These are phyloP conservation scores for Zaprionus gabonicus DNA, from an alignment of 1,140 invertebrate species.

Conservation along the genomic window DNA sequence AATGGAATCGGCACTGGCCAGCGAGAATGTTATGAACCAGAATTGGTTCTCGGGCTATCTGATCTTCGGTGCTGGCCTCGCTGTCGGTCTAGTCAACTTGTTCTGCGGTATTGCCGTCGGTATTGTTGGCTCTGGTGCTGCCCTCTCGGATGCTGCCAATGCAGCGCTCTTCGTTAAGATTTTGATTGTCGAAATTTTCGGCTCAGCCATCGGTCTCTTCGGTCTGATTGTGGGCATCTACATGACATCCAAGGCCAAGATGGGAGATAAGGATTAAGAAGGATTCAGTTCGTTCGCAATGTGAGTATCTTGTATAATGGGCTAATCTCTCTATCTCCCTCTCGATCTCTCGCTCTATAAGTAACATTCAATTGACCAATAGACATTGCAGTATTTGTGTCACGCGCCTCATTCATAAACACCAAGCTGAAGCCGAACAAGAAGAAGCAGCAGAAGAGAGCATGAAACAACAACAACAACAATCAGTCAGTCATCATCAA, in stretches of 20 bases:
- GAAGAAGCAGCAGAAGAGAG: conserved; percentile 1
- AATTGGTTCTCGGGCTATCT: conserved; percentile 94
- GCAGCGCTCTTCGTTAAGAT: conserved; percentile 98
- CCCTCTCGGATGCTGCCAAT: conserved; percentile 97
- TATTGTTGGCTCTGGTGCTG: conserved; percentile 97
- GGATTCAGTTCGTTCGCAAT: conserved; percentile 44
- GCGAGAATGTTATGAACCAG: conserved; percentile 83
- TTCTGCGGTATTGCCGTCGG: conserved; percentile 98
- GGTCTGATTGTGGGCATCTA: conserved; percentile 99
- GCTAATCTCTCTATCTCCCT: conserved; percentile 2
- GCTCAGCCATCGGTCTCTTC: conserved; percentile 98
- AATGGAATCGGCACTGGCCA: conserved; percentile 58
- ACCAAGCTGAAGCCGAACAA: conserved; percentile 9
- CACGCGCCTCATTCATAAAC: conserved; percentile 43
- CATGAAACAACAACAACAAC: conserved; percentile 40
- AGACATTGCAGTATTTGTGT: conserved; percentile 42
- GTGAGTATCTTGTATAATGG: conserved; percentile 22
- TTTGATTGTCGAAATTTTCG: conserved; percentile 99
- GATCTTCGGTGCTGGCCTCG: conserved; percentile 97
- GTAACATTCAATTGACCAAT: conserved; percentile 23
- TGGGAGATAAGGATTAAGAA: conserved; percentile 85
- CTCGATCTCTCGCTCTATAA: not conserved
- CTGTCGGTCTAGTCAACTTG: conserved; percentile 96
- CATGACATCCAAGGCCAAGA: conserved; percentile 90
- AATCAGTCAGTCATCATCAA: conserved; percentile 62